Percentiles rank a stretch among this genome's conserved stretches.
These are phyloP conservation scores for Oreochromis aureus DNA, from an alignment of 2,113 vertebrate species.

Conservation along the genomic window DNA sequence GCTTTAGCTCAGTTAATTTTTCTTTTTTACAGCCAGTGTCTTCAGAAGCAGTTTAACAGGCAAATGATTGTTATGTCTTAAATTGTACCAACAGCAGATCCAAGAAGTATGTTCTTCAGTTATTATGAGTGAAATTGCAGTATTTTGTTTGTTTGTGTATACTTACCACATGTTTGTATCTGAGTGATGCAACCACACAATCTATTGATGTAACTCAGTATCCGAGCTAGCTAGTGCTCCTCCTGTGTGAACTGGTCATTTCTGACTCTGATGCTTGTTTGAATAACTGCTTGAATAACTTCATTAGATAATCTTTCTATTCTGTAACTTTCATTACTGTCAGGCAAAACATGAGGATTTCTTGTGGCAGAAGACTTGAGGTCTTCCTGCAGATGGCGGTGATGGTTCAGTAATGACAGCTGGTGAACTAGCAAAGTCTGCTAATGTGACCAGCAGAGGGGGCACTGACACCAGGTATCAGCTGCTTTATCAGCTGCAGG, in stretches of 20 bases:
- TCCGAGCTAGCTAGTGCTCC: neutral
- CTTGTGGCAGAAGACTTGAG: accelerated
- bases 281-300: neutral
- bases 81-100: accelerated
- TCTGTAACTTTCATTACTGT: neutral
- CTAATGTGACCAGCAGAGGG: neutral
- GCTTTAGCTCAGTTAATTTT: neutral
- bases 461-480: neutral
- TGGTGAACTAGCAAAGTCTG: neutral
- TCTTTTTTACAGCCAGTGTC: neutral
- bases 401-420: neutral
- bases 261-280: neutral
- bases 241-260: neutral
- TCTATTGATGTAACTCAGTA: neutral
- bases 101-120: neutral
- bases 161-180: neutral
- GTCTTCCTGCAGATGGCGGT: neutral
- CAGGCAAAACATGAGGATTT: neutral
- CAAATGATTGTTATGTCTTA: neutral
- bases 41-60: neutral
- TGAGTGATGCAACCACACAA: neutral
- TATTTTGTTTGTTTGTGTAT: neutral
- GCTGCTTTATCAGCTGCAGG: neutral
- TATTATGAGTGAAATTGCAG: neutral
- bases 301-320: neutral